Conservation (phyloP, 2,797 vertebrate species). For the Coracias cyanogaster region DNA sequence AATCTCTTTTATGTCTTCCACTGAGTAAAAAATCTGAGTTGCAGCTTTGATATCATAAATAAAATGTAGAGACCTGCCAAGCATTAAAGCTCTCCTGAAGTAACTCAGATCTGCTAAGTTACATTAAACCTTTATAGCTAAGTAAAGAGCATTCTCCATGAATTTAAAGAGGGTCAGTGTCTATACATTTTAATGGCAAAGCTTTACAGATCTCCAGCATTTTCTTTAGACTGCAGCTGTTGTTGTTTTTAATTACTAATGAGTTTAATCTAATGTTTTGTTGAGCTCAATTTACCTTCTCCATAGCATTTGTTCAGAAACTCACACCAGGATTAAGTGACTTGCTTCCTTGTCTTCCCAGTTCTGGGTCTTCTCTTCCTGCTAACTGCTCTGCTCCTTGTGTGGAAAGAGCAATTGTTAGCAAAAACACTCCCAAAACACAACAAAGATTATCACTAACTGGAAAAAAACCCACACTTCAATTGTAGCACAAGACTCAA, state of each 20-base stretch:
- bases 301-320: slow-evolving; percentile 67
- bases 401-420: not conserved
- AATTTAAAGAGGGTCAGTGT: slow-evolving; percentile 86
- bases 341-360: not conserved
- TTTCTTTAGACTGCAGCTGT: slow-evolving; percentile 66
- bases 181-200: slow-evolving; percentile 69
- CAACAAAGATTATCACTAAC: not conserved
- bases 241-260: slow-evolving; percentile 79
- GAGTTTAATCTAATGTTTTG: slow-evolving; percentile 77
- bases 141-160: slow-evolving; percentile 87
- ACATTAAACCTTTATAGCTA: slow-evolving; percentile 88
- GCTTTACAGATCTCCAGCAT: slow-evolving; percentile 46
- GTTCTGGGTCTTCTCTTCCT: not conserved
- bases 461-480: not conserved
- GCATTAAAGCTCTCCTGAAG: slow-evolving; percentile 86
- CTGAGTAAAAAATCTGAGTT: slow-evolving; percentile 94
- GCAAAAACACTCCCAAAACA: not conserved
- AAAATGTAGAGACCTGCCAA: slow-evolving; percentile 94
- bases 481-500: not conserved
- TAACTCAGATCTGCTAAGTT: slow-evolving; percentile 86
- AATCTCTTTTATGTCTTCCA: slow-evolving; percentile 96
- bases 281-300: slow-evolving; percentile 77
- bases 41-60: slow-evolving; percentile 96
- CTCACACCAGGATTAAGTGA: slow-evolving; percentile 3
- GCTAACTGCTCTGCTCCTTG: not conserved